Percentiles rank a stretch among this genome's conserved stretches.
Evolutionary conservation across 2,888 invertebrate species (phyloP).

Genomic region (Mesorhabditis belari): DNA sequence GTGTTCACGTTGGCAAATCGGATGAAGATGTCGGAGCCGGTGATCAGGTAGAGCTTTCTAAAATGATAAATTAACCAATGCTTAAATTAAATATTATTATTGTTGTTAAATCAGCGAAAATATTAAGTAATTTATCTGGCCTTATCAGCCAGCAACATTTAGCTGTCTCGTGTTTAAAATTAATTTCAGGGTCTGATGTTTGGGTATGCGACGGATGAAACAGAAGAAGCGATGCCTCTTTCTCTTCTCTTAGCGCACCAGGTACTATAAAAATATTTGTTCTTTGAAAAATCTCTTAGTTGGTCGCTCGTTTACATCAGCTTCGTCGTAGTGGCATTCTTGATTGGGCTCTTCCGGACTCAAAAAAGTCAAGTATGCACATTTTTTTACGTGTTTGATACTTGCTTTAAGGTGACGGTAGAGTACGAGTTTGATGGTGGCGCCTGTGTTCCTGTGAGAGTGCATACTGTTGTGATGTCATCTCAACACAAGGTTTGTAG

Average conservation of each 20-base stretch:
- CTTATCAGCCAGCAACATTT: conserved; percentile 59
- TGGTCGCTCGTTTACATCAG: conserved; percentile 82
- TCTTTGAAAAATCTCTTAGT: conserved; percentile 42
- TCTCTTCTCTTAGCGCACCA: conserved; percentile 86
- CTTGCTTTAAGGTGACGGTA: conserved; percentile 73
- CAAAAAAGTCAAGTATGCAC: conserved; percentile 79
- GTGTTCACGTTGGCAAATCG: conserved; percentile 69
- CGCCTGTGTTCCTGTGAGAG: conserved; percentile 82
- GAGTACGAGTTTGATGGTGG: conserved; percentile 86
- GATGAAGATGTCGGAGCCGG: conserved; percentile 90
- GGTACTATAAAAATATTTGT: neutral
- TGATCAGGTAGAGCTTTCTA: conserved; percentile 64
- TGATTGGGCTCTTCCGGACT: conserved; percentile 90
- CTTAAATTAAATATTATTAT: no score
- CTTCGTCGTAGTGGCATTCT: conserved; percentile 77
- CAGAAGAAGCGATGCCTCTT: conserved; percentile 92
- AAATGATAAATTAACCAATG: neutral
- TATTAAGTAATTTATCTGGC: no score
- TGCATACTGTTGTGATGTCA: conserved; percentile 93
- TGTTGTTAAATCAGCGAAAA: no score
- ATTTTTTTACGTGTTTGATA: neutral
- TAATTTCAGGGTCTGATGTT: conserved; percentile 83
- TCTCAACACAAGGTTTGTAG: conserved; percentile 92
- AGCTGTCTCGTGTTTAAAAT: neutral
- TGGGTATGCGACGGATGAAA: conserved; percentile 92